These are phyloP conservation scores for Danio choprae DNA, from an alignment of 2,797 vertebrate species.

Conservation along the genomic window DNA sequence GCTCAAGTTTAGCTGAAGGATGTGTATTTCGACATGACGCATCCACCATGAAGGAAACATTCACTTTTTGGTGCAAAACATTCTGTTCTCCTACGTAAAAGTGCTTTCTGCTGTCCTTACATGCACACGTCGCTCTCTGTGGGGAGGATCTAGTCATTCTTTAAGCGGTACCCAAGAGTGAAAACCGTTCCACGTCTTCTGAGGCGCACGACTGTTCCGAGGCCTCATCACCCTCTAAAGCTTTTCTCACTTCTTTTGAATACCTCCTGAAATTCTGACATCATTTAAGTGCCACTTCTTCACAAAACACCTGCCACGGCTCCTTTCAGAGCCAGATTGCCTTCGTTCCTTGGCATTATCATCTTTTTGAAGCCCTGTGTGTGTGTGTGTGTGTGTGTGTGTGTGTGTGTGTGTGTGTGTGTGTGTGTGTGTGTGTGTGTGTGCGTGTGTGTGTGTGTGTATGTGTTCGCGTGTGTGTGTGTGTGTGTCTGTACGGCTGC, in stretches of 20 bases:
- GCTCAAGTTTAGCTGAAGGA: conserved; percentile 18
- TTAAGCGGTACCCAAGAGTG: conserved; percentile 20
- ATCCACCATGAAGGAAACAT: conserved; percentile 32
- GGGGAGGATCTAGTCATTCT: conserved; percentile 18
- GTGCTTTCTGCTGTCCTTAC: conserved; percentile 30
- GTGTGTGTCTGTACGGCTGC: background rate
- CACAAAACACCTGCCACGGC: conserved; percentile 46
- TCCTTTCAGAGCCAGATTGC: conserved; percentile 44
- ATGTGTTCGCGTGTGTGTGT: no score
- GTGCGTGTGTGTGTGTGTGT: conserved; percentile 5
- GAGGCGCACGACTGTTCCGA: background rate
- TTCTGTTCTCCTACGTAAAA: conserved; percentile 26
- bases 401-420: background rate
- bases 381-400: background rate
- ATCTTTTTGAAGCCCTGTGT: conserved; percentile 24
- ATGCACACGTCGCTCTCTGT: conserved; percentile 8
- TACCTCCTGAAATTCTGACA: conserved; percentile 50
- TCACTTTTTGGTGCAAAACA: conserved; percentile 23
- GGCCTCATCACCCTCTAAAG: conserved; percentile 41
- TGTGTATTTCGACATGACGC: conserved; percentile 15
- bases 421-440: conserved; percentile 13
- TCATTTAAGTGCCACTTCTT: conserved; percentile 55
- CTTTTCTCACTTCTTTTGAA: conserved; percentile 47
- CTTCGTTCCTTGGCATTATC: conserved; percentile 37
- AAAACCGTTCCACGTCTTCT: conserved; percentile 36